phyloP scores from a whole-genome alignment of 2,888 invertebrate genomes.

The Archaeoteleia sp. region DNA sequence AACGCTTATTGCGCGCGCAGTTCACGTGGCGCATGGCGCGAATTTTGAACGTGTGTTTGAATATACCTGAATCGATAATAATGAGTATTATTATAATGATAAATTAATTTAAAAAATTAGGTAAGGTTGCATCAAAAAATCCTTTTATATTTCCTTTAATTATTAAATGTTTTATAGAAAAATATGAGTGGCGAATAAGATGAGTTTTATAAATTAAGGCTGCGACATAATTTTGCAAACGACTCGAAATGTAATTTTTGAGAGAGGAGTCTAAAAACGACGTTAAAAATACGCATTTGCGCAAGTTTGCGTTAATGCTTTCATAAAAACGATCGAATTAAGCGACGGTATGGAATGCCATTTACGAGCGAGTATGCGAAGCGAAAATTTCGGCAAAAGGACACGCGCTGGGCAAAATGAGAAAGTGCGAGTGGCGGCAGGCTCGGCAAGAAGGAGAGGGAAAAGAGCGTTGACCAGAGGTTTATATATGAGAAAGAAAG shows the following conservation, averaged over 20 bases:
- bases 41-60: too few relatives aligned
- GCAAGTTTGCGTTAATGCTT: constrained; percentile 20
- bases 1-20: too few relatives aligned
- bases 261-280: background rate
- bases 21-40: too few relatives aligned
- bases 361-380: constrained; percentile 20
- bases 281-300: constrained; percentile 17
- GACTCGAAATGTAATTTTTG: constrained; percentile 1
- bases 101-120: too few relatives aligned
- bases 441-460: background rate
- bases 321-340: constrained; percentile 42
- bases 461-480: background rate
- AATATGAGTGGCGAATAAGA: too few relatives aligned
- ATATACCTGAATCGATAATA: too few relatives aligned
- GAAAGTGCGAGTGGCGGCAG: background rate
- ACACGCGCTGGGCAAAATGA: constrained; percentile 4
- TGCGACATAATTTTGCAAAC: constrained; percentile 3
- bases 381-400: constrained; percentile 24
- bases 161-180: too few relatives aligned
- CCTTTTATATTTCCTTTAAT: too few relatives aligned
- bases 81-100: too few relatives aligned
- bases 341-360: constrained; percentile 34
- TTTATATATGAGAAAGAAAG: constrained; percentile 7
- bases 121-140: too few relatives aligned
- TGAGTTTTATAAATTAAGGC: background rate